These are phyloP conservation scores for Bellardia pandia DNA, from an alignment of 2,888 invertebrate genomes.

Conservation along the genomic window DNA sequence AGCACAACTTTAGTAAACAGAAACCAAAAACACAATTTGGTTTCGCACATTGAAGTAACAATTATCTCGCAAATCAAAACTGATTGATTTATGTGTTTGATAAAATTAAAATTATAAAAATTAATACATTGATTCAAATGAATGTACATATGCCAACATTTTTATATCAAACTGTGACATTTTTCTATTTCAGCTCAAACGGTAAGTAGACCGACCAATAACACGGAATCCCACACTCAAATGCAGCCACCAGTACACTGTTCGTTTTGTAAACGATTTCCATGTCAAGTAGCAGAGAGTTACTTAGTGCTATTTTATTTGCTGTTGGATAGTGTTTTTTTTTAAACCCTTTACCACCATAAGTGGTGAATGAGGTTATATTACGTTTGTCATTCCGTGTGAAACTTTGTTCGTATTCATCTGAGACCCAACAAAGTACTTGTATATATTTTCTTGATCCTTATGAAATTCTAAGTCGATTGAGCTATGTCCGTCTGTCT, in stretches of 20 bases:
- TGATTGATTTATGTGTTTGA: conserved; percentile 62
- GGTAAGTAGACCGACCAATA: conserved; percentile 45
- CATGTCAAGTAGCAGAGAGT: conserved; percentile 32
- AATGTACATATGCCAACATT: conserved; percentile 29
- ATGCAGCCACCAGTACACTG: background rate
- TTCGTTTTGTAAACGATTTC: conserved; percentile 30
- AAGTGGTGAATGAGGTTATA: too few species aligned
- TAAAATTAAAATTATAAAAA: conserved; percentile 49
- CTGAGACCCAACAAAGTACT: too few species aligned
- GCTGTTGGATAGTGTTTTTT: conserved; percentile 31
- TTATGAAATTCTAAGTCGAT: too few species aligned
- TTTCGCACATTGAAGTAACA: conserved; percentile 50
- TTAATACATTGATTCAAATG: conserved; percentile 42
- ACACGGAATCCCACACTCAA: conserved; percentile 52
- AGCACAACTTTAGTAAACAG: background rate
- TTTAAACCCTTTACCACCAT: too few species aligned
- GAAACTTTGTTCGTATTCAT: too few species aligned
- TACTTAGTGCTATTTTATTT: conserved; percentile 14
- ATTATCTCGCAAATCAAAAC: conserved; percentile 42
- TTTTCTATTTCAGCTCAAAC: conserved; percentile 34
- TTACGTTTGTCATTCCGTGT: too few species aligned
- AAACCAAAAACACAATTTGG: background rate
- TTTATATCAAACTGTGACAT: conserved; percentile 63
- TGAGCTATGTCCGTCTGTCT: too few species aligned
- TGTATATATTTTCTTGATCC: too few species aligned